Percentiles rank a stretch among this genome's conserved stretches.
phyloP scores from a whole-genome alignment of 1,140 invertebrate genomes.

The Nasonia longicornis region DNA sequence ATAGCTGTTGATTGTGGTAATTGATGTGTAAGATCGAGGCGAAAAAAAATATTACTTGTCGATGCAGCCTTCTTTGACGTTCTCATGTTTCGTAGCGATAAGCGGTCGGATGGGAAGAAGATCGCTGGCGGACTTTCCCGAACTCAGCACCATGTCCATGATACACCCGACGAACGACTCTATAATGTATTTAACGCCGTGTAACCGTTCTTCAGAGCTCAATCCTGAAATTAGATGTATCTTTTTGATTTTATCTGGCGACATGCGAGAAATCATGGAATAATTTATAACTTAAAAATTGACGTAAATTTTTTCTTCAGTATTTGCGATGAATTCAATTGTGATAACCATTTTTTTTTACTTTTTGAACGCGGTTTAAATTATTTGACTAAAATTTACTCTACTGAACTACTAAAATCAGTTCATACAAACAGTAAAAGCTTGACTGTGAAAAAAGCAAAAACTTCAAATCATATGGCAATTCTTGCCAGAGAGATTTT shows the following conservation, averaged over 20 bases:
- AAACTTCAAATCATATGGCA: too few relatives aligned
- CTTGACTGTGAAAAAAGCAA: too few relatives aligned
- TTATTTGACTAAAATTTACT: too few relatives aligned
- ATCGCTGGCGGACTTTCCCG: constrained; percentile 85
- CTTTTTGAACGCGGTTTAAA: too few relatives aligned
- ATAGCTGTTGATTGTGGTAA: not conserved
- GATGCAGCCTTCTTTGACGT: constrained; percentile 86
- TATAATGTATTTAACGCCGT: constrained; percentile 90
- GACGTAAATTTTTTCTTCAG: not conserved
- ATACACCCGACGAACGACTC: constrained; percentile 94
- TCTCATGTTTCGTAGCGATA: constrained; percentile 86
- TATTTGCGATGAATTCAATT: not conserved
- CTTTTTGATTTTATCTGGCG: not conserved
- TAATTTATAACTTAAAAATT: too few relatives aligned
- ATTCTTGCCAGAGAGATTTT: too few relatives aligned
- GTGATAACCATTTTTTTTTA: too few relatives aligned
- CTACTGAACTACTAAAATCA: too few relatives aligned
- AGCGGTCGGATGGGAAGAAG: constrained; percentile 82
- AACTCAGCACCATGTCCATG: constrained; percentile 84
- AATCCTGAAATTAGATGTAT: constrained; percentile 72
- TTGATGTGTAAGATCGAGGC: not conserved
- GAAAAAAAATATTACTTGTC: constrained; percentile 72
- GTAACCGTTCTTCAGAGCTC: constrained; percentile 85
- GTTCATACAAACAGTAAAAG: too few relatives aligned
- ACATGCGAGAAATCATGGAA: too few relatives aligned